phyloP scores from a whole-genome alignment of 2,113 vertebrate genomes.

The Corythornis vintsioides region DNA sequence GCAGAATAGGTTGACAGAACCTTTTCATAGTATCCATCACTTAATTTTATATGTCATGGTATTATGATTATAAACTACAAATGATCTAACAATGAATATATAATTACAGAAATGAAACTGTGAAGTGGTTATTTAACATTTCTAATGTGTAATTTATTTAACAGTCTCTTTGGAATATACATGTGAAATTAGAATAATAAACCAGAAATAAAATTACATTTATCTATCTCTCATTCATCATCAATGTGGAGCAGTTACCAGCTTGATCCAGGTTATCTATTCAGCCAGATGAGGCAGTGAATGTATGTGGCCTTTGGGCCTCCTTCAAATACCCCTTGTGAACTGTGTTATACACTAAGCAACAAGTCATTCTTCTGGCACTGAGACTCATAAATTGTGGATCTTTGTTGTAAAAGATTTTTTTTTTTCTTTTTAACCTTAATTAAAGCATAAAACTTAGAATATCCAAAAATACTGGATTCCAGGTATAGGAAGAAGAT shows the following conservation, averaged over 20 bases:
- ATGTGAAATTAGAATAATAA: slow-evolving; percentile 28
- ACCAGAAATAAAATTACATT: slow-evolving; percentile 23
- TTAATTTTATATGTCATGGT: slow-evolving; percentile 57
- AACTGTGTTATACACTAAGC: not conserved
- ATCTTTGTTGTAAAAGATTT: not conserved
- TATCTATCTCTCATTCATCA: not conserved
- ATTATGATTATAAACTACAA: slow-evolving; percentile 54
- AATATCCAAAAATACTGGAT: not conserved
- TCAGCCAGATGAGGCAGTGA: not conserved
- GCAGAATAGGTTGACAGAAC: slow-evolving; percentile 28
- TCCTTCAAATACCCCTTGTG: not conserved
- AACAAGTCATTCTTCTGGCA: not conserved
- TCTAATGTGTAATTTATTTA: slow-evolving; percentile 51
- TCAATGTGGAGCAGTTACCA: not conserved
- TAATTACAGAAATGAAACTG: slow-evolving; percentile 48
- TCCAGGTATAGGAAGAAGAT: not conserved
- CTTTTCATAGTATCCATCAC: slow-evolving; percentile 40
- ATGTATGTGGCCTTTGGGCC: not conserved
- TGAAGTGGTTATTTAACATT: slow-evolving; percentile 22
- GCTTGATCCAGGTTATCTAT: not conserved
- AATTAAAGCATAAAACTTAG: not conserved
- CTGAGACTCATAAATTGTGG: not conserved
- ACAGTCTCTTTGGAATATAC: not conserved
- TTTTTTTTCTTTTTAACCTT: not conserved
- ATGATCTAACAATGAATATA: slow-evolving; percentile 46